These are phyloP conservation scores for Holothuria leucospilota DNA, from an alignment of 53 echinoderm and acorn worm species.

Conservation along the genomic window DNA sequence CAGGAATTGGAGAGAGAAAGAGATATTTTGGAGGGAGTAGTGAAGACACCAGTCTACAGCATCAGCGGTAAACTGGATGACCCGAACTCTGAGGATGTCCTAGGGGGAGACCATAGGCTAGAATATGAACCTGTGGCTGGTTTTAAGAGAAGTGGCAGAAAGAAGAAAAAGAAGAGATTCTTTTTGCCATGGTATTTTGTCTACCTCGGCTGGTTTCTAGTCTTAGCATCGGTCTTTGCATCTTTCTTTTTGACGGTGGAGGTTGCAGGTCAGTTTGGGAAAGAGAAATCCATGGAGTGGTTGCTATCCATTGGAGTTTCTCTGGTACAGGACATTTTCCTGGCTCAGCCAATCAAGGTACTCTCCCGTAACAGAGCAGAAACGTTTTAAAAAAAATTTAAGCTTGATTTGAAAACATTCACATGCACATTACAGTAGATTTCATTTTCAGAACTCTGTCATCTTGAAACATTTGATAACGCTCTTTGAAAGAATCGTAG, in stretches of 20 bases:
- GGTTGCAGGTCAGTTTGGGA: constrained; percentile 88
- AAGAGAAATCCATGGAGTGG: constrained; percentile 85
- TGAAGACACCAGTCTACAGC: not conserved
- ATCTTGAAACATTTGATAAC: too few relatives aligned
- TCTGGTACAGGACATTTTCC: constrained; percentile 86
- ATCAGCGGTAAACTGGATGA: constrained; percentile 12
- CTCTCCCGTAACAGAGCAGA: too few relatives aligned
- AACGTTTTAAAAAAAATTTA: too few relatives aligned
- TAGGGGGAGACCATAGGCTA: not conserved
- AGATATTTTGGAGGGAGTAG: constrained; percentile 22
- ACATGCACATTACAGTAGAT: too few relatives aligned
- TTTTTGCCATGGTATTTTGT: constrained; percentile 85
- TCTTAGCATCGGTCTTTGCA: constrained; percentile 61
- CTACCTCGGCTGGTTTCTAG: constrained; percentile 80
- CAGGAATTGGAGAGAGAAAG: constrained; percentile 23
- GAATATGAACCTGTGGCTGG: constrained; percentile 58
- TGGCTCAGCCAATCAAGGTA: constrained; percentile 93
- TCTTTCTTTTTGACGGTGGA: constrained; percentile 91
- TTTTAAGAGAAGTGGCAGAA: constrained; percentile 70
- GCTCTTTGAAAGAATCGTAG: too few relatives aligned
- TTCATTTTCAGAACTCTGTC: too few relatives aligned
- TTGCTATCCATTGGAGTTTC: constrained; percentile 88
- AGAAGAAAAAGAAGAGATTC: constrained; percentile 81
- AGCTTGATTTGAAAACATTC: too few relatives aligned
- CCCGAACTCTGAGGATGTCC: not conserved